Evolutionary conservation across 64 coral and sea anemone species (phyloP), one percentile per base, ranked within the genome.

Genomic region (Anthopleura sola): DNA sequence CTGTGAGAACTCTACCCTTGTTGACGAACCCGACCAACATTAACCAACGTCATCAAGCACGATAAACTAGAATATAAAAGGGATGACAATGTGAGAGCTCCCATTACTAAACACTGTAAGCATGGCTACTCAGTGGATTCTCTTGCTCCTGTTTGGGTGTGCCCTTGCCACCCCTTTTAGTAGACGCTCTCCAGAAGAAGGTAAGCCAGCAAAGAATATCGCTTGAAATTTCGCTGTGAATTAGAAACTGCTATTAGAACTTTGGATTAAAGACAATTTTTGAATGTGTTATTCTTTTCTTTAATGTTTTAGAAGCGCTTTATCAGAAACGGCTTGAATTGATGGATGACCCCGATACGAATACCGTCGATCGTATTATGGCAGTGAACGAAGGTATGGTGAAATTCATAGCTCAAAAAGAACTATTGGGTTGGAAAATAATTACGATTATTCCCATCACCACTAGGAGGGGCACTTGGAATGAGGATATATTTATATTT

Each of bases 121-220:
- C 13, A 77, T 77, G 75, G 37, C 32, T 21, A 36, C 32, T 37
- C 32, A 37, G 2, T 77, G 75, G 75, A 34, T 77, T 40, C 13
- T 77, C n/a, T 40, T 77, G 37, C 75, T 77, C 18, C 37, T 77
- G 37, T 36, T 77, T 17, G 75, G 75, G 33, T 77, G 75, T 77
- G 32, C 75, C n/a, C 14, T 77, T 12, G 75, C 75, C 6, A 40
- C 75, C 3, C 75, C 75, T 64, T 64, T 64, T 26, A 64, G 60
- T 64, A 64, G 60, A 26, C 60, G 3, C 1, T 7, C 60, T 26
- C 60, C 60, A n/a, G 60, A 64, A n/a, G 60, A 64, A 64, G 60
- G 60, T 64, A 64, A 29, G 60, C 7, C 60, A 64, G n/a, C 15
- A 56, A 56, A 56, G 17, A 16, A 56, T 56, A 19, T 19, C 17